Evolutionary conservation across 2,888 invertebrate genomes (phyloP), one percentile per base, ranked within the genome.

Genomic region (Trisateles emortualis): DNA sequence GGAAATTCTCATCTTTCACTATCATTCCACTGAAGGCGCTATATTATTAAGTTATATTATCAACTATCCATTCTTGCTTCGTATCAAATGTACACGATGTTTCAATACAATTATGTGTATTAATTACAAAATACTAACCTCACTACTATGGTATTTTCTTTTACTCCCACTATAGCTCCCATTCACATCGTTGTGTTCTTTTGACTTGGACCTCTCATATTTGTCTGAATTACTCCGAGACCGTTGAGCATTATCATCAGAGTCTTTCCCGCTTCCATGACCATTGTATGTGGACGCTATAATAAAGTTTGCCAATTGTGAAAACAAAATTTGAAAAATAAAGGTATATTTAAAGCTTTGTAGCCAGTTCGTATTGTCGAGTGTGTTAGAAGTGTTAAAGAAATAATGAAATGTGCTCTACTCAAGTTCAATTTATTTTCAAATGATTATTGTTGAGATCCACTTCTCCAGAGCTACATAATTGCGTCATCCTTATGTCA

Each of bases 121-220:
- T n/a, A n/a, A n/a, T n/a, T n/a, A n/a, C n/a, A n/a, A n/a, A 39
- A 22, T 44, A 77, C 81, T 72, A 49, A 92, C 92, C 88, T 91
- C 92, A 80, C 88, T 90, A 61, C 87, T 90, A 22, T 86, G 81
- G 69, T 87, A 78, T 77, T 83, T 87, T 61, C 88, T 80, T 68
- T 90, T 91, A 52, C 59, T 73, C 16, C 83, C 79, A 65, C 84
- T 85, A 59, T 83, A 70, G 58, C 84, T 77, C 10, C 91, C 91
- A 79, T 91, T 92, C 16, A 77, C 64, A 59, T 84, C 79, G 47
- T 68, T 60, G 29, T 79, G 63, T 39, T 76, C 70, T 68, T 72
- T 70, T 40, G 71, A 68, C 43, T 63, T 68, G 3, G 66, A 54
- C 43, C 73, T 76, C 38, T 81, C 78, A 66, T 77, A 62, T 43